Conservation (phyloP, 1,140 invertebrate species). For the Marisa cornuarietis region DNA sequence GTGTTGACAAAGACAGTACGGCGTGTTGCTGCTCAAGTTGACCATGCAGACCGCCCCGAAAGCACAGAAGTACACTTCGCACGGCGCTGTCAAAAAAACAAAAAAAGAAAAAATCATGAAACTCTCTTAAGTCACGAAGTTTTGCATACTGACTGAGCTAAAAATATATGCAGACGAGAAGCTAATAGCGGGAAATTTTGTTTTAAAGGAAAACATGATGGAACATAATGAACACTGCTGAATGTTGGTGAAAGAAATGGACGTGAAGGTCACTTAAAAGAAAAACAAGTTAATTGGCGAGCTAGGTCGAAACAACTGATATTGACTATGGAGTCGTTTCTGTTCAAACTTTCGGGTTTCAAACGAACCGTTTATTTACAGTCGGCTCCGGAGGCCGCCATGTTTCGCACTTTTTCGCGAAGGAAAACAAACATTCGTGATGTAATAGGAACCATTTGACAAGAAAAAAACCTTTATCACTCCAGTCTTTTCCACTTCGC, state of each 20-base stretch:
- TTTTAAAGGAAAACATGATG: neutral
- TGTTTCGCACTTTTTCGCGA: too few species aligned
- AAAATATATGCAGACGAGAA: neutral
- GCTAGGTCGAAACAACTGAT: too few species aligned
- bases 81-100: slow-evolving; percentile 58
- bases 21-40: slow-evolving; percentile 78
- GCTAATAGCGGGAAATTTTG: neutral
- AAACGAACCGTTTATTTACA: too few species aligned
- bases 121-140: neutral
- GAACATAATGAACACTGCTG: neutral
- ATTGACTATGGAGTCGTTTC: too few species aligned
- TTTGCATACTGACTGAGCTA: neutral
- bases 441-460: too few species aligned
- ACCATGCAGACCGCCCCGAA: slow-evolving; percentile 82
- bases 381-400: too few species aligned
- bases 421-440: too few species aligned
- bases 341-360: too few species aligned
- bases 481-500: neutral
- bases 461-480: too few species aligned
- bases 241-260: neutral
- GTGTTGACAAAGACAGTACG: slow-evolving; percentile 82
- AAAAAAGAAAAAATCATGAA: slow-evolving; percentile 18
- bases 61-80: slow-evolving; percentile 49
- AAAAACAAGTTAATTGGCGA: too few species aligned
- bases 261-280: too few species aligned